Percentiles rank a stretch among this genome's conserved stretches.
Evolutionary conservation across 2,113 vertebrate species (phyloP).

Genomic region (Artemisiospiza belli): DNA sequence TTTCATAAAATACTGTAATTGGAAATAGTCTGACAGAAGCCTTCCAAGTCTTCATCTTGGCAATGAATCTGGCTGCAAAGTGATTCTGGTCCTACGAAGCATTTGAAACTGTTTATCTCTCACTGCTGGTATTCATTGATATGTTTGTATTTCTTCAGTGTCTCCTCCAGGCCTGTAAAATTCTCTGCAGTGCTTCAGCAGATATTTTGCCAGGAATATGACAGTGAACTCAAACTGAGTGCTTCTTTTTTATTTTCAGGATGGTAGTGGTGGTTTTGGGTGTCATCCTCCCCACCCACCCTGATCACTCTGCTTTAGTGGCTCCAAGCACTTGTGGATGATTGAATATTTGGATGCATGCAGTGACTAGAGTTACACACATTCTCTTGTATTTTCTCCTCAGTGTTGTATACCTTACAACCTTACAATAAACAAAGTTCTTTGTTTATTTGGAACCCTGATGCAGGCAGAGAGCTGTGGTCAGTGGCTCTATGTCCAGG

Average conservation of each 20-base stretch:
- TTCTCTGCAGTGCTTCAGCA: background rate
- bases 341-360: background rate
- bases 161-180: constrained; percentile 67
- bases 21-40: constrained; percentile 42
- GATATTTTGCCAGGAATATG: constrained; percentile 21
- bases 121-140: constrained; percentile 54
- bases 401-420: background rate
- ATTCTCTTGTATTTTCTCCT: background rate
- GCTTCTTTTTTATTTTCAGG: background rate
- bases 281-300: background rate
- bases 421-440: too few species aligned
- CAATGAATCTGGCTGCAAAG: constrained; percentile 60
- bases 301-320: background rate
- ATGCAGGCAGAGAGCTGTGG: background rate
- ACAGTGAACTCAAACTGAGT: background rate
- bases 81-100: constrained; percentile 38
- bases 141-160: constrained; percentile 69
- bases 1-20: constrained; percentile 56
- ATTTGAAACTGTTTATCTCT: constrained; percentile 74
- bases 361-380: background rate
- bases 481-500: background rate
- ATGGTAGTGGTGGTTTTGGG: background rate
- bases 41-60: constrained; percentile 60
- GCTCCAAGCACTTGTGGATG: background rate
- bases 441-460: background rate